Percentiles rank a stretch among this genome's conserved stretches.
phyloP scores from a whole-genome alignment of 2,888 invertebrate species.

The Stenoptilia bipunctidactyla region DNA sequence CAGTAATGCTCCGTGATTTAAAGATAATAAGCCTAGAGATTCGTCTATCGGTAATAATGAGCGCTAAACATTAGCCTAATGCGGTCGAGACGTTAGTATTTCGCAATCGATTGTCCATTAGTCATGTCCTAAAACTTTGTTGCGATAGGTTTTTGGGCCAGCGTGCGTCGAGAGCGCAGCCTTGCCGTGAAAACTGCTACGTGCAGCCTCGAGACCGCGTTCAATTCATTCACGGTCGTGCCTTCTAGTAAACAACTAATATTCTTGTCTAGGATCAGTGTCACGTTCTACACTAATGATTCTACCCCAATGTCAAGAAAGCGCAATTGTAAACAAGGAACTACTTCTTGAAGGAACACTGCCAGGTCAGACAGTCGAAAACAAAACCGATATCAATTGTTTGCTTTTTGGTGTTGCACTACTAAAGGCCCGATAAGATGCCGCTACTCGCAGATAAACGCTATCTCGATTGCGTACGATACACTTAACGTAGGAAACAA shows the following conservation, averaged over 20 bases:
- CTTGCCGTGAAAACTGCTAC: slow-evolving; percentile 43
- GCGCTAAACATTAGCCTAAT: slow-evolving; percentile 7
- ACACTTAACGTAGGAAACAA: slow-evolving; percentile 50
- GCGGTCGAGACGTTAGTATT: slow-evolving; percentile 28
- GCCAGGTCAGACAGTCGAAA: slow-evolving; percentile 32
- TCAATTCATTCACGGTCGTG: slow-evolving; percentile 49
- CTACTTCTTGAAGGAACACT: slow-evolving; percentile 11
- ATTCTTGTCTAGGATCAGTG: slow-evolving; percentile 15
- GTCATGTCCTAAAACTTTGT: slow-evolving; percentile 54
- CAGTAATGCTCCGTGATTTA: slow-evolving; percentile 1
- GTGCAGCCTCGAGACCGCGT: slow-evolving; percentile 52
- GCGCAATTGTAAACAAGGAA: slow-evolving; percentile 1
- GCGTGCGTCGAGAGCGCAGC: slow-evolving; percentile 21
- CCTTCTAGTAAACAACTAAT: slow-evolving; percentile 34
- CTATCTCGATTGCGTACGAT: slow-evolving; percentile 54
- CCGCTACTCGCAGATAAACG: slow-evolving; percentile 39
- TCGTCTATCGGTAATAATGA: slow-evolving; percentile 1
- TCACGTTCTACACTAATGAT: background rate
- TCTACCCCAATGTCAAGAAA: background rate
- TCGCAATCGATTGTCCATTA: slow-evolving; percentile 51
- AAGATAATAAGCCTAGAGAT: background rate
- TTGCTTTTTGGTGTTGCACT: slow-evolving; percentile 46
- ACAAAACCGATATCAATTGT: slow-evolving; percentile 33
- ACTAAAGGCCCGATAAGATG: slow-evolving; percentile 47
- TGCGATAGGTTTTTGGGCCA: slow-evolving; percentile 48